A percentile compares a stretch with the other conserved stretches of the same genome.
phyloP scores from a whole-genome alignment of 2,888 invertebrate species.

The Ypsolopha sequella region DNA sequence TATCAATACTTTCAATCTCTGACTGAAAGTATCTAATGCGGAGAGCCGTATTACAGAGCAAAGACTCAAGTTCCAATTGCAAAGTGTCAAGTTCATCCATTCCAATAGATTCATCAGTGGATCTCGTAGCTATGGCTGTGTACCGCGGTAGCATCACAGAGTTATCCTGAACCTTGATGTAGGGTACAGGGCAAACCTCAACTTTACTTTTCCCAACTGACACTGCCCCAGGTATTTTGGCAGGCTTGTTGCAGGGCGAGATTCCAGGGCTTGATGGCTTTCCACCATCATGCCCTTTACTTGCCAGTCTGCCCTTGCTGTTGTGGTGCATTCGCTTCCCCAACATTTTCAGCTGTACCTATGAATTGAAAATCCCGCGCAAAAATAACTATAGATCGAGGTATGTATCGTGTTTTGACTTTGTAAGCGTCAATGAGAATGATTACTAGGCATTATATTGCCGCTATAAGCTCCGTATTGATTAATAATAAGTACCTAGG shows the following conservation, averaged over 20 bases:
- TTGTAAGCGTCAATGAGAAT: too few species aligned
- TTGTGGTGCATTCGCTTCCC: slow-evolving; percentile 67
- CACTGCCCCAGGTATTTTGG: slow-evolving; percentile 52
- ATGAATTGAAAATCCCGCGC: slow-evolving; percentile 55
- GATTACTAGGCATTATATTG: too few species aligned
- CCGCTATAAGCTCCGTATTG: too few species aligned
- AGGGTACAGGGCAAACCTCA: slow-evolving; percentile 69
- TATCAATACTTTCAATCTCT: slow-evolving; percentile 79
- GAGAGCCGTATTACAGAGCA: slow-evolving; percentile 86
- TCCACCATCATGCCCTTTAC: slow-evolving; percentile 59
- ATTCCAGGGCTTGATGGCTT: slow-evolving; percentile 65
- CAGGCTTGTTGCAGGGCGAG: slow-evolving; percentile 57
- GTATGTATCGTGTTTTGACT: too few species aligned
- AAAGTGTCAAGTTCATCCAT: slow-evolving; percentile 91
- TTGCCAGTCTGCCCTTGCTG: slow-evolving; percentile 59
- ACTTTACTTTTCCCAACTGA: slow-evolving; percentile 54
- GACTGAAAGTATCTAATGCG: slow-evolving; percentile 83
- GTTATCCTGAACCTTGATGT: slow-evolving; percentile 79
- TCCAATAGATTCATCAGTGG: slow-evolving; percentile 81
- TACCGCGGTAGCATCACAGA: slow-evolving; percentile 76
- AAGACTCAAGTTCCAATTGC: slow-evolving; percentile 88
- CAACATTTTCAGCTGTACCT: slow-evolving; percentile 40
- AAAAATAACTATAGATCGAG: neutral
- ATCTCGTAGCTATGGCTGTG: slow-evolving; percentile 73
- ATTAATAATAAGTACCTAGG: too few species aligned